A percentile compares a stretch with the other conserved stretches of the same genome.
phyloP scores from a whole-genome alignment of 2,113 vertebrate species.

The Morone chrysops region DNA sequence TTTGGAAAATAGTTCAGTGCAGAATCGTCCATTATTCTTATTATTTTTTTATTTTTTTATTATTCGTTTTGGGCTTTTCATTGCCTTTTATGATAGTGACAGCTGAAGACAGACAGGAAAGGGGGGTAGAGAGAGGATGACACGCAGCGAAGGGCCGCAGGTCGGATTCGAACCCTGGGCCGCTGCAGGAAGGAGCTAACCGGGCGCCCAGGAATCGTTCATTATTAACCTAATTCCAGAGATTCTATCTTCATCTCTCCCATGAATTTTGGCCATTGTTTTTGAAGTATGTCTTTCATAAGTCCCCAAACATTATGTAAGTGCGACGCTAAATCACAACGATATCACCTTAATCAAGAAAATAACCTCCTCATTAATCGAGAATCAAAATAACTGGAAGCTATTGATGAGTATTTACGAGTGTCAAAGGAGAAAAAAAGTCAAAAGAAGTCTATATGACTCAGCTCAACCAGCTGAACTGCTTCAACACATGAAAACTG shows the following conservation, averaged over 20 bases:
- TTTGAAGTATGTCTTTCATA: not conserved
- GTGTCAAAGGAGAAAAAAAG: not conserved
- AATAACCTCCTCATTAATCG: not conserved
- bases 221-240: not conserved
- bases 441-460: not conserved
- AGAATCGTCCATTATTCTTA: not conserved
- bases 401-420: not conserved
- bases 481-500: slow-evolving; percentile 2
- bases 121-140: no score
- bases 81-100: no score
- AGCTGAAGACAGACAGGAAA: no score
- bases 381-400: not conserved
- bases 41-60: no score
- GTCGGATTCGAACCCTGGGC: no score
- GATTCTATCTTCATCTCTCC: not conserved
- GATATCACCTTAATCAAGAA: not conserved
- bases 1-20: not conserved
- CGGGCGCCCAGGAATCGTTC: not conserved
- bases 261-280: not conserved
- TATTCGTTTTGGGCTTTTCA: no score
- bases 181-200: no score
- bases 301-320: not conserved
- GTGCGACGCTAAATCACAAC: not conserved
- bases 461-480: not conserved
- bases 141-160: no score